Conservation (phyloP, 2,113 vertebrate species). For the Melanerpes formicivorus region DNA sequence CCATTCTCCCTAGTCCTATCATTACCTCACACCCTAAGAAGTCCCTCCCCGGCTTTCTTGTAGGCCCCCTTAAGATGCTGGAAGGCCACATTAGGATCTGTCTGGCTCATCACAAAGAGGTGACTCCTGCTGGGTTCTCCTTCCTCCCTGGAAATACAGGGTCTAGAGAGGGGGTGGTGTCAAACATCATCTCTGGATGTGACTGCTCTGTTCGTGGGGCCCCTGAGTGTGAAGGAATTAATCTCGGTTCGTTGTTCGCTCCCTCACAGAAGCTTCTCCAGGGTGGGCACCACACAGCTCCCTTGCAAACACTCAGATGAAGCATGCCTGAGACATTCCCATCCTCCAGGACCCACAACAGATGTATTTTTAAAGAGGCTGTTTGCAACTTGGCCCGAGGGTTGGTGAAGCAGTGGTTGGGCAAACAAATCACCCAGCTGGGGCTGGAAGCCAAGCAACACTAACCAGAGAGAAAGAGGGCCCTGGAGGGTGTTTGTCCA, state of each 20-base stretch:
- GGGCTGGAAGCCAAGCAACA: background rate
- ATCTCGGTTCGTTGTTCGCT: accelerated
- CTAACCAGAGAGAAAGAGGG: background rate
- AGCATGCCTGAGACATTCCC: background rate
- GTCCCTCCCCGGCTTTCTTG: too few relatives aligned
- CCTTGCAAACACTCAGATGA: background rate
- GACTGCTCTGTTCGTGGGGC: background rate
- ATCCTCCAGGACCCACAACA: background rate
- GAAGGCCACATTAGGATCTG: too few relatives aligned
- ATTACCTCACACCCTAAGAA: too few relatives aligned
- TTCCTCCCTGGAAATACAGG: background rate
- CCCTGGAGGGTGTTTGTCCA: background rate
- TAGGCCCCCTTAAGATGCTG: too few relatives aligned
- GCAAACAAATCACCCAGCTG: background rate
- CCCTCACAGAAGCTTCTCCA: background rate
- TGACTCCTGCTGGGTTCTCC: background rate
- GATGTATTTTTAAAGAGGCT: background rate
- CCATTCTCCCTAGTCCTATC: too few relatives aligned
- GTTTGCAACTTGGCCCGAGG: background rate
- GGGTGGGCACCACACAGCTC: background rate
- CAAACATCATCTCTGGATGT: background rate
- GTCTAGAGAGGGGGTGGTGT: background rate
- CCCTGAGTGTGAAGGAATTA: background rate
- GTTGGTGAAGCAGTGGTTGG: background rate
- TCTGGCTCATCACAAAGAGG: background rate